Evolutionary conservation across 2,888 invertebrate species (phyloP), one percentile per base, ranked within the genome.

Genomic region (Sceliomorpha sp.): DNA sequence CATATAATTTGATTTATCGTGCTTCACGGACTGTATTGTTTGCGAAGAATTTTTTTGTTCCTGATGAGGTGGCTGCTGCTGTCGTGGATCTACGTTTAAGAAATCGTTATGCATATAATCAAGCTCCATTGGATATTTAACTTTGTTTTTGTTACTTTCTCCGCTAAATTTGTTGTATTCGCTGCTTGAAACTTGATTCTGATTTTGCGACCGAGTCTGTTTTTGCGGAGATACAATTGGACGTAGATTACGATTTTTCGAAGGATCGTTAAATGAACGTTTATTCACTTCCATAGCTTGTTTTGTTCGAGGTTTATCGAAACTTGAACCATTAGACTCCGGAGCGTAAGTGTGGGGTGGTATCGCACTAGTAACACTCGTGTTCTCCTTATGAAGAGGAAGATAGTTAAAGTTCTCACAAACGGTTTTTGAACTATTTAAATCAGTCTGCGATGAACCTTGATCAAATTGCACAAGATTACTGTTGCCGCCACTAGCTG

Each of bases 341-440:
- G 69, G 44, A 8, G 66, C 47, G 29, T 74, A 75, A 10, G 75
- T 44, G 8, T 72, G 47, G 1, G 70, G 58, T 4, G 59, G 24
- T 7, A 67, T 17, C 7, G 60, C 40, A 58, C 63, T 74, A 1
- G 73, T 7, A 26, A 72, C 32, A 1, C 72, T 39, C 9, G 47
- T 42, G 24, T 59, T 82, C 12, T 84, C 85, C 44, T 86, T 85
- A 17, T 84, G 84, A 26, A 82, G 31, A 1, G 82, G 72, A 26
- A 80, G 73, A 31, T 85, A 88, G 45, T 75, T 83, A 26, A 82
- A 83, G 53, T 83, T 85, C 1, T 87, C 87, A 40, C 85, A 87
- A 9, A 82, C 78, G 0, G 79, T 75, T 70, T 87, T 87, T 0
- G 75, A 50, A 37, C 70, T 70, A 20, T 42, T 58, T 13, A 59